These are phyloP conservation scores for Caenorhabditis sp. DNA, from an alignment of 2,888 invertebrate species.

Conservation along the genomic window DNA sequence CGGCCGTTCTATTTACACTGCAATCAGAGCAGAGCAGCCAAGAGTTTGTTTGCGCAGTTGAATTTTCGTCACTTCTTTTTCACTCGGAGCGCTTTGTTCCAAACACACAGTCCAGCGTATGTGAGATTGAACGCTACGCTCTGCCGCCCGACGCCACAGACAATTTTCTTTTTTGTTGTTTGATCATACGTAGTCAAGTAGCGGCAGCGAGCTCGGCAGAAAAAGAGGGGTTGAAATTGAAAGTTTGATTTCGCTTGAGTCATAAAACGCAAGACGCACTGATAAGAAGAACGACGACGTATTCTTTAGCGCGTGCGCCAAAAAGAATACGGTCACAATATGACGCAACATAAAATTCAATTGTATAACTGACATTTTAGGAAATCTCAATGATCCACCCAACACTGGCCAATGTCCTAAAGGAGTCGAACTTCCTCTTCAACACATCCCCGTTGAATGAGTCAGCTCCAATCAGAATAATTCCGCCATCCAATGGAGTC, in stretches of 20 bases:
- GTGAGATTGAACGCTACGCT: conserved; percentile 40
- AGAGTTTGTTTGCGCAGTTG: conserved; percentile 50
- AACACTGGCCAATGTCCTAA: conserved; percentile 41
- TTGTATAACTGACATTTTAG: conserved; percentile 8
- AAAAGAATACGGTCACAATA: background rate
- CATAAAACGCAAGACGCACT: conserved; percentile 12
- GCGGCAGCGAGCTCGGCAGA: conserved; percentile 5
- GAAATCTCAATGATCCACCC: conserved; percentile 21
- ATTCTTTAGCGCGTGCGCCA: conserved; percentile 24
- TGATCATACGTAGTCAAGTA: conserved; percentile 56
- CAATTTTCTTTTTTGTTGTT: conserved; percentile 49
- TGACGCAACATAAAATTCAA: conserved; percentile 9
- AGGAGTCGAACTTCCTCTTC: conserved; percentile 21
- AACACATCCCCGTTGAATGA: conserved; percentile 12
- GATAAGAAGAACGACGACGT: conserved; percentile 31
- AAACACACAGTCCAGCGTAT: conserved; percentile 30
- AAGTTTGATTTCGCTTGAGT: conserved; percentile 13
- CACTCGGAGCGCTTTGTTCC: conserved; percentile 43
- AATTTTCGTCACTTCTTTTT: conserved; percentile 53
- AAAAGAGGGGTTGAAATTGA: conserved; percentile 17
- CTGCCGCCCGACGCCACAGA: conserved; percentile 18
- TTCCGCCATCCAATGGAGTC: too few species aligned
- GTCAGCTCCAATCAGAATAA: conserved; percentile 5
- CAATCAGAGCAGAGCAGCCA: conserved; percentile 43
- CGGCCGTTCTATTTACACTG: conserved; percentile 52